Conservation (phyloP, 2,113 vertebrate species). For the Cryptoleucopteryx plumbea region DNA sequence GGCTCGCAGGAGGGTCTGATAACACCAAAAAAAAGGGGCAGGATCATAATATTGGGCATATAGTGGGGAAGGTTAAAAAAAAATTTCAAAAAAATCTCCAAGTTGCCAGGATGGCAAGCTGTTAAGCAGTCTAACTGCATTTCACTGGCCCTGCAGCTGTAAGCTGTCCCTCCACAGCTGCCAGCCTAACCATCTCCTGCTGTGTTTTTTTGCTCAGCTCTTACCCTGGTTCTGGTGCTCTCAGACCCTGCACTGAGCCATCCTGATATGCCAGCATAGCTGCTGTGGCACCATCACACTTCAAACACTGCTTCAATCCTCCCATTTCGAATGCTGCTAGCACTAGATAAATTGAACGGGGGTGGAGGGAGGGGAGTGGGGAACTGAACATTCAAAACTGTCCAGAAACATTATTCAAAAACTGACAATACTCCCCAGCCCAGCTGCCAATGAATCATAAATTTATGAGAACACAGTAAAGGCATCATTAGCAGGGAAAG, state of each 20-base stretch:
- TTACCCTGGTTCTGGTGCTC: not conserved
- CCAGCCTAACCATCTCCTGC: not conserved
- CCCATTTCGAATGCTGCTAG: not conserved
- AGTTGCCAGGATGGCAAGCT: not conserved
- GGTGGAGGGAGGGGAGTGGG: no score
- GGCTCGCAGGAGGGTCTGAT: rapidly evolving
- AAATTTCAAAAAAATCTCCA: not conserved
- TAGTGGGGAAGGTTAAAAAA: not conserved
- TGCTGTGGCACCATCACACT: not conserved
- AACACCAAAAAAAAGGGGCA: not conserved
- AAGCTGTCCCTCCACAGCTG: not conserved
- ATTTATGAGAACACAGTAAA: not conserved
- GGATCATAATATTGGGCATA: rapidly evolving
- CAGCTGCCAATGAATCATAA: not conserved
- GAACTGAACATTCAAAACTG: no score
- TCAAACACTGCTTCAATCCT: rapidly evolving
- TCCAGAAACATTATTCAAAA: not conserved
- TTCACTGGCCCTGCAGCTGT: not conserved
- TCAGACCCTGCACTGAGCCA: not conserved
- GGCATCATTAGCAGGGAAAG: not conserved
- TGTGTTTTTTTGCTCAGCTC: rapidly evolving
- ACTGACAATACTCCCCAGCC: not conserved
- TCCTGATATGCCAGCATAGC: rapidly evolving
- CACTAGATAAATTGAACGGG: rapidly evolving
- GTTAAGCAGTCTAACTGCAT: no score